Percentiles rank a stretch among this genome's conserved stretches.
These are phyloP conservation scores for Chelonoidis abingdonii DNA, from an alignment of 2,113 vertebrate species.

Conservation along the genomic window DNA sequence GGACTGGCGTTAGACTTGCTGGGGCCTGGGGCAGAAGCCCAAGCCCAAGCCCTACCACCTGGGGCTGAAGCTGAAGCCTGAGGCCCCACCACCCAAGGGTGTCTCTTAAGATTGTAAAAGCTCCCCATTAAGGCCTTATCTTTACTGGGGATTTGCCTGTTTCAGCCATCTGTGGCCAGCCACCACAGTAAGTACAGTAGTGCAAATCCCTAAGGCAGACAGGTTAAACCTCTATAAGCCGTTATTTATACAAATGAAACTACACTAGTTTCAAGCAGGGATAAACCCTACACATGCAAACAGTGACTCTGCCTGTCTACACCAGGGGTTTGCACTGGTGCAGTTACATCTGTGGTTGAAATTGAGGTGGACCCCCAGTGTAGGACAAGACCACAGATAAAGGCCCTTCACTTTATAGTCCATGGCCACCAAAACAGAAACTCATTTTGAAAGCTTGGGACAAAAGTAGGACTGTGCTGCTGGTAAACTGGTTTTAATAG, in stretches of 20 bases:
- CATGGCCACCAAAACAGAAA: background rate
- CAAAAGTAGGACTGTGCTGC: background rate
- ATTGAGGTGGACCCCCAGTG: background rate
- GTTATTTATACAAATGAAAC: background rate
- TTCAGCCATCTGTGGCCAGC: background rate
- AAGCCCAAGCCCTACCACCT: too few species aligned
- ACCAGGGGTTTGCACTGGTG: background rate
- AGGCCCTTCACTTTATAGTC: background rate
- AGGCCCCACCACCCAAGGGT: background rate
- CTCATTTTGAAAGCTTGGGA: background rate
- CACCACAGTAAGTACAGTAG: background rate
- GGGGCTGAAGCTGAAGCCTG: too few species aligned
- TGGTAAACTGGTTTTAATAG: background rate
- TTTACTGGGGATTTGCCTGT: background rate
- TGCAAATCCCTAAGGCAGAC: background rate
- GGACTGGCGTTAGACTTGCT: too few species aligned
- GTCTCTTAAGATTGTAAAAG: background rate
- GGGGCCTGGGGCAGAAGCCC: too few species aligned
- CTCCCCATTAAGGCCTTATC: background rate
- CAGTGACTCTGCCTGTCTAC: background rate
- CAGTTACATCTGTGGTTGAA: background rate
- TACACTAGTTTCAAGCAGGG: background rate
- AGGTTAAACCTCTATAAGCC: background rate
- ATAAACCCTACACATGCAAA: background rate
- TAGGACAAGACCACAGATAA: background rate